Evolutionary conservation across 2,797 vertebrate species (phyloP).

Genomic region (Darevskia mixta): DNA sequence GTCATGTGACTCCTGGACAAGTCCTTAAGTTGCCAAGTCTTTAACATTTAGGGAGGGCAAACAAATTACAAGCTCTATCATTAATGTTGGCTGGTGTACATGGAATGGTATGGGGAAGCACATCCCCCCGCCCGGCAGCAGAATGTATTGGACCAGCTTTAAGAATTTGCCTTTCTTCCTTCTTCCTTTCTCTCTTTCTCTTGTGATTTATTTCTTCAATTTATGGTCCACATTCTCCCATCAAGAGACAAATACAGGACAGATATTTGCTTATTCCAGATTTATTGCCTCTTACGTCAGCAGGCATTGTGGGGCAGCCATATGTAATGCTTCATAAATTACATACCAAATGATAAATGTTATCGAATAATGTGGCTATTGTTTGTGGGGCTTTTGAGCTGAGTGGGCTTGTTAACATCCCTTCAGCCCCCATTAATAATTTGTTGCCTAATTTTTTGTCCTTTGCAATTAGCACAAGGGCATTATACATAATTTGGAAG

Average conservation of each 20-base stretch:
- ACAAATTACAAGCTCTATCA: no score
- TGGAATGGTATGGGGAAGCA: no score
- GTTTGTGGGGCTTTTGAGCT: conserved; percentile 68
- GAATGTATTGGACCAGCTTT: no score
- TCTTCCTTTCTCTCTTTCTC: conserved; percentile 19
- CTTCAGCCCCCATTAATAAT: conserved; percentile 61
- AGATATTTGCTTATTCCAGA: conserved; percentile 76
- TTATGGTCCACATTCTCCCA: conserved; percentile 73
- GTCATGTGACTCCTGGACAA: no score
- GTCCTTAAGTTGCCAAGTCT: no score
- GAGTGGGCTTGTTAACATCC: conserved; percentile 67
- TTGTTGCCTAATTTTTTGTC: conserved; percentile 71
- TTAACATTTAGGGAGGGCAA: no score
- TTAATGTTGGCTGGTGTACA: no score
- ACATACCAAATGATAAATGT: conserved; percentile 70
- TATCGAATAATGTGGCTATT: conserved; percentile 64
- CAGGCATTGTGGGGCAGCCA: conserved; percentile 69
- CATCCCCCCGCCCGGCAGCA: no score
- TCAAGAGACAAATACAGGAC: conserved; percentile 74
- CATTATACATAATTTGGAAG: background rate
- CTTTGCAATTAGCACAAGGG: conserved; percentile 64
- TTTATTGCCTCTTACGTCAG: conserved; percentile 77
- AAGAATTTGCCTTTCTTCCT: background rate
- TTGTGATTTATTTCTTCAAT: conserved; percentile 71
- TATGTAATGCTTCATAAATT: conserved; percentile 79